Evolutionary conservation across 2,888 invertebrate genomes (phyloP).

Genomic region (Clivina fossor): DNA sequence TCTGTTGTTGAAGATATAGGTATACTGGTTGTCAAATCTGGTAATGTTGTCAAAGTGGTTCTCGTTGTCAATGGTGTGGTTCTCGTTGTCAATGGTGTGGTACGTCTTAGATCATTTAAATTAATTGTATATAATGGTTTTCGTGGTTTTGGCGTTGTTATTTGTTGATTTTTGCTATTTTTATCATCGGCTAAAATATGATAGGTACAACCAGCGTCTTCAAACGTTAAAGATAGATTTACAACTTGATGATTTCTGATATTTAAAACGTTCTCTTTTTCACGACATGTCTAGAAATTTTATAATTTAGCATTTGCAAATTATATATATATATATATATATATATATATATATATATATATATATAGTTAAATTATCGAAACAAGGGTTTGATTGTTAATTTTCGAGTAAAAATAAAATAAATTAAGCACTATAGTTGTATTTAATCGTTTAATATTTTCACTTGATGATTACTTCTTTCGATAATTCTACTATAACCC

Average conservation of each 20-base stretch:
- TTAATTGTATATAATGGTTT: conserved; percentile 40
- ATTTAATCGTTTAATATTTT: too few species aligned
- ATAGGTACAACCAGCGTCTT: conserved; percentile 59
- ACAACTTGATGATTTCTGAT: conserved; percentile 78
- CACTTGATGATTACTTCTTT: too few species aligned
- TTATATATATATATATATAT: too few species aligned
- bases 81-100: neutral
- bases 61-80: neutral
- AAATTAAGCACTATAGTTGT: too few species aligned
- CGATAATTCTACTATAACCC: too few species aligned
- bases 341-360: too few species aligned
- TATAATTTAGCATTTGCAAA: too few species aligned
- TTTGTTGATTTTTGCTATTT: too few species aligned
- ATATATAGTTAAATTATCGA: too few species aligned
- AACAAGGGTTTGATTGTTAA: too few species aligned
- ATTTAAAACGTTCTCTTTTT: conserved; percentile 71
- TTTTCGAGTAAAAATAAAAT: too few species aligned
- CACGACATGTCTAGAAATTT: conserved; percentile 68
- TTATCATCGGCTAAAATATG: conserved; percentile 8
- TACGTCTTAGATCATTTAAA: conserved; percentile 30
- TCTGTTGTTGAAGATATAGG: conserved; percentile 26
- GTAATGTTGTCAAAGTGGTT: conserved; percentile 36
- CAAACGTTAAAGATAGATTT: conserved; percentile 58
- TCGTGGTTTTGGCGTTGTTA: conserved; percentile 16
- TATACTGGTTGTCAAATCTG: conserved; percentile 33